phyloP scores from a whole-genome alignment of 1,140 invertebrate species.

The Drosophila pseudoananassae region DNA sequence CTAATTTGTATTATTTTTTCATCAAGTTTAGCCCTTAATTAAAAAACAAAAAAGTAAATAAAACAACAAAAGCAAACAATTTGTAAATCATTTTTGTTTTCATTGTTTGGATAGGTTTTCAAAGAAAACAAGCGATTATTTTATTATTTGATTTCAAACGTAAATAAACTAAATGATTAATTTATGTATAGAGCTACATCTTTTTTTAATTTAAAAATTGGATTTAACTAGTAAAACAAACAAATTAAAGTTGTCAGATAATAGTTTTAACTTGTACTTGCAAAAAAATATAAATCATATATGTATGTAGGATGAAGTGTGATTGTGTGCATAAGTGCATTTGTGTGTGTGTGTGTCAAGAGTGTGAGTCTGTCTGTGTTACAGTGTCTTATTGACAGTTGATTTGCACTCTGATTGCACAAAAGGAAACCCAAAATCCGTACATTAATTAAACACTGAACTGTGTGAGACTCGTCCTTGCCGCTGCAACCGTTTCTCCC shows the following conservation, averaged over 20 bases:
- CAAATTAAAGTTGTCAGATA: background rate
- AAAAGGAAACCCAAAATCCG: constrained; percentile 65
- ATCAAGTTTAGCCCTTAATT: too few species aligned
- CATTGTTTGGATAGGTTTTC: too few species aligned
- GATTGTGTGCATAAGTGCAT: background rate
- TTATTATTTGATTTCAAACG: too few species aligned
- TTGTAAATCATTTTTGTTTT: too few species aligned
- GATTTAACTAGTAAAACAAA: too few species aligned
- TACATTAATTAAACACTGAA: constrained; percentile 64
- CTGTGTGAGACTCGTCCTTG: background rate
- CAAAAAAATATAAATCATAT: constrained; percentile 7
- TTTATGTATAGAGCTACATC: too few species aligned
- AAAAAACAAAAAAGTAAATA: background rate
- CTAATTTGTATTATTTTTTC: constrained; percentile 1
- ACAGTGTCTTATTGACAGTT: constrained; percentile 65
- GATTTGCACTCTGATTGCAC: constrained; percentile 73
- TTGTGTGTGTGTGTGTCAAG: constrained; percentile 1
- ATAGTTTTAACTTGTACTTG: background rate
- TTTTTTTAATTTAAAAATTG: too few species aligned
- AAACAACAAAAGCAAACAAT: background rate
- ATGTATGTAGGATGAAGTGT: background rate
- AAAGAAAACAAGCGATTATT: too few species aligned
- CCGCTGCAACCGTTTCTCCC: background rate
- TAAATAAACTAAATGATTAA: too few species aligned
- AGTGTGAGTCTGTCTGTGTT: too few species aligned